Base-by-base conservation (phyloP, 2,888 invertebrate species). In the Melinaea marsaeus region DNA sequence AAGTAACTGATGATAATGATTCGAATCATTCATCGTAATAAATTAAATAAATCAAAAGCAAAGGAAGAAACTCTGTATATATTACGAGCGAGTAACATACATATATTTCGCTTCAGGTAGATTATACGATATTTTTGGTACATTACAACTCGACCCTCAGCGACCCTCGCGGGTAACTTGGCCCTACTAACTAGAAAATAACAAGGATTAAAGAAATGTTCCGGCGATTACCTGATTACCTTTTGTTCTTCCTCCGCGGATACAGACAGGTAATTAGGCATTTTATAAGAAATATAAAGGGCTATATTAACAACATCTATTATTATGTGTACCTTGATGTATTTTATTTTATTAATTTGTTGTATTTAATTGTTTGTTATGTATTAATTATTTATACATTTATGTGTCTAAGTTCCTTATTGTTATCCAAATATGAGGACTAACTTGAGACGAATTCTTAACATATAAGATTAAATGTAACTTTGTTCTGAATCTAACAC, bases 121-220 rank as follows among this genome's bases (percentile, higher is more conserved):
- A 22, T 61, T 57, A 57, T 33, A 58, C n/a, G 56, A 63, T 59
- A 33, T 63, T 60, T 56, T 57, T 59, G 54, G 51, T 59, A 59
- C 34, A 46, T 46, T 60, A 54, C 46, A 55, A 33, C 57, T 42
- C 58, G 46, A 34, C 59, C 54, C 54, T 32, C 54, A 22, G 13
- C 51, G 54, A 59, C 54, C 59, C 54, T 59, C 42, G 54, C 42
- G 54, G 54, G 22, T 51, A 57, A 55, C 59, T 58, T 54, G 47
- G 55, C 22, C 60, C 56, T 32, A n/a, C 34, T 59, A 59, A 54
- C 55, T 57, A 48, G 58, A 58, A 61, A 64, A 58, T 58, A 61
- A 64, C 61, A 61, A 58, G 61, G 56, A 61, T 58, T 64, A 64
- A 61, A 61, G 55, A 48, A 61, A 55, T 55, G 58, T 64, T 48